These are phyloP conservation scores for Drosophila repleta DNA, from an alignment of 1,140 invertebrate species.

Conservation along the genomic window DNA sequence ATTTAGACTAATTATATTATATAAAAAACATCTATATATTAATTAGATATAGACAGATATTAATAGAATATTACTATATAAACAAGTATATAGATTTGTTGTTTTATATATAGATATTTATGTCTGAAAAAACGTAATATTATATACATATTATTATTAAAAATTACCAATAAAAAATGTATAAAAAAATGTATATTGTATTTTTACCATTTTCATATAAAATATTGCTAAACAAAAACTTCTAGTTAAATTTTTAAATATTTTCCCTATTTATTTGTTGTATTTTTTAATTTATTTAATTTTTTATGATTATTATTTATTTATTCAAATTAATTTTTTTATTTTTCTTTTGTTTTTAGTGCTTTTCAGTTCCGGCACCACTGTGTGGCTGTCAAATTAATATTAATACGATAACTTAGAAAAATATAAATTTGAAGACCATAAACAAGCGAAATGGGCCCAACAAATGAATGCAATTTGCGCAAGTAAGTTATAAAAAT, in stretches of 20 bases:
- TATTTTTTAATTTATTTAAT: not conserved
- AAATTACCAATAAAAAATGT: too few species aligned
- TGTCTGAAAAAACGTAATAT: too few species aligned
- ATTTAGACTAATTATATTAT: not conserved
- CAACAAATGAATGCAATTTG: conserved; percentile 65
- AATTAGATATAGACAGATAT: too few species aligned
- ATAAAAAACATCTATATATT: not conserved
- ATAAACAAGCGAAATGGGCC: conserved; percentile 16
- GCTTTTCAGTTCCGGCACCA: not conserved
- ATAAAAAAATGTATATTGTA: not conserved
- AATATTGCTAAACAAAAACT: too few species aligned
- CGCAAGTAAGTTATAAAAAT: conserved; percentile 43
- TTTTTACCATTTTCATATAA: too few species aligned
- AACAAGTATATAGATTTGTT: too few species aligned
- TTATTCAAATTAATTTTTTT: too few species aligned
- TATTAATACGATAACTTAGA: conserved; percentile 41
- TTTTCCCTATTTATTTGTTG: too few species aligned
- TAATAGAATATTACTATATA: too few species aligned
- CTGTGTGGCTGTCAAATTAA: conserved; percentile 28
- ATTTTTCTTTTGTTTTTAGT: not conserved
- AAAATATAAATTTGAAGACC: conserved; percentile 14
- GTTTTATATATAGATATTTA: too few species aligned
- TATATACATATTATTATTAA: too few species aligned
- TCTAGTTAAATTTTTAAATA: too few species aligned
- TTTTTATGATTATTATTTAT: not conserved